phyloP scores from a whole-genome alignment of 2,797 vertebrate species.

The Ptychobarbus kaznakovi region DNA sequence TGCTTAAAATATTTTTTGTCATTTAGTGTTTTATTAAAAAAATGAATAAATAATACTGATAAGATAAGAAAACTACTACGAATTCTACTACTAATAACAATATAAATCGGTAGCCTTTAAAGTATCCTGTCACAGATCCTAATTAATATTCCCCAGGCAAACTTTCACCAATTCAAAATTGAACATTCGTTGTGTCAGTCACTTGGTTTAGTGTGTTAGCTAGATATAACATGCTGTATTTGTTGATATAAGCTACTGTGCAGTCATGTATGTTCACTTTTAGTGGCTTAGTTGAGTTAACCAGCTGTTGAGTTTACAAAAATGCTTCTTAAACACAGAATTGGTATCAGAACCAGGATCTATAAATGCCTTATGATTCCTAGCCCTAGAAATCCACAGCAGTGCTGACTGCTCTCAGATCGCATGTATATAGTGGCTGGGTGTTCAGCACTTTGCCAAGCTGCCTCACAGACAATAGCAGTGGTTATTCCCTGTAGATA shows the following conservation, averaged over 20 bases:
- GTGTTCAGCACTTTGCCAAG: constrained; percentile 42
- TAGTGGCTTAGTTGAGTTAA: not conserved
- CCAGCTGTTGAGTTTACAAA: not conserved
- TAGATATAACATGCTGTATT: not conserved
- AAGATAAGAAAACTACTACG: no score
- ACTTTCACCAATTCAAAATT: not conserved
- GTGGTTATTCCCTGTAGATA: constrained; percentile 35
- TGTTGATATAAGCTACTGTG: not conserved
- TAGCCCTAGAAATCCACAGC: constrained; percentile 14
- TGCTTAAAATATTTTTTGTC: no score
- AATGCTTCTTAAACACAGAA: not conserved
- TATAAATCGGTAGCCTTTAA: not conserved
- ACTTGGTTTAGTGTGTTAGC: not conserved
- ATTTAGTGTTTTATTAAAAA: no score
- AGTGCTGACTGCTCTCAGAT: constrained; percentile 33
- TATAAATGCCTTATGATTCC: constrained; percentile 3
- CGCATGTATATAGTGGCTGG: constrained; percentile 13
- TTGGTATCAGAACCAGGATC: constrained; percentile 1
- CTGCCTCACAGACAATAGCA: constrained; percentile 29
- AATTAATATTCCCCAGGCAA: not conserved
- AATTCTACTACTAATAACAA: no score
- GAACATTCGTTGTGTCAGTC: not conserved
- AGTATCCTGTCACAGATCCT: not conserved
- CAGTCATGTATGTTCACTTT: not conserved
- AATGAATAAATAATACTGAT: no score